Conservation (phyloP, 1,140 invertebrate genomes). For the Aplysia californica region DNA sequence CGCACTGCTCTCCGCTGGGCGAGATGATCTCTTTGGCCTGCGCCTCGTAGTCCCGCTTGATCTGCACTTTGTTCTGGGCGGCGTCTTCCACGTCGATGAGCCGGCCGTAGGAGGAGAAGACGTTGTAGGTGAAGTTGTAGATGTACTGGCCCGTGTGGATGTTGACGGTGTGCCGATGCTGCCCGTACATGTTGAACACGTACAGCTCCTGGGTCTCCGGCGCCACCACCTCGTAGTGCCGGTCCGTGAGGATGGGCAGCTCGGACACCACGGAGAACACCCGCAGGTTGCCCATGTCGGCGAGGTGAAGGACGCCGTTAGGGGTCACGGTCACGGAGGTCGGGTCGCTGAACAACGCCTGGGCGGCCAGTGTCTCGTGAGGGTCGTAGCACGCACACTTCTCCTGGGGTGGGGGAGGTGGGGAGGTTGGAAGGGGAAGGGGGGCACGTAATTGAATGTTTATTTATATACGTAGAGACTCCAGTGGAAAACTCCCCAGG, state of each 20-base stretch:
- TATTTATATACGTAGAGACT: too few relatives aligned
- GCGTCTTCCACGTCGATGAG: conserved; percentile 91
- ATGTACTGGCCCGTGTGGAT: conserved; percentile 91
- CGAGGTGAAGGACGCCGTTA: conserved; percentile 89
- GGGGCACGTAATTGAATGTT: too few relatives aligned
- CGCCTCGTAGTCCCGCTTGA: conserved; percentile 77
- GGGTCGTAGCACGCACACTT: conserved; percentile 85
- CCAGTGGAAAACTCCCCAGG: too few relatives aligned
- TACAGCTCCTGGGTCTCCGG: conserved; percentile 92
- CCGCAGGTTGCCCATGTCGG: conserved; percentile 85
- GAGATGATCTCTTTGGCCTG: conserved; percentile 92
- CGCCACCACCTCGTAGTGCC: conserved; percentile 92
- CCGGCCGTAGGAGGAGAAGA: conserved; percentile 96
- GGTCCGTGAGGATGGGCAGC: conserved; percentile 87
- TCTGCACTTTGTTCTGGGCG: conserved; percentile 86
- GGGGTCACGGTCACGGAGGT: conserved; percentile 90
- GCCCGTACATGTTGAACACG: conserved; percentile 95
- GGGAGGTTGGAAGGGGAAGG: too few relatives aligned
- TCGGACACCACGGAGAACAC: conserved; percentile 91
- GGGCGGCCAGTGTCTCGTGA: conserved; percentile 87
- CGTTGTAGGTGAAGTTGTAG: conserved; percentile 94
- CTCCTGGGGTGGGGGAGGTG: conserved; percentile 66
- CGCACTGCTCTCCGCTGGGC: conserved; percentile 91
- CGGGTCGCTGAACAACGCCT: conserved; percentile 93
- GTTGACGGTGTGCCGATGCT: conserved; percentile 92